Evolutionary conservation across 2,113 vertebrate species (phyloP).

Genomic region (Hippocampus barbouri): DNA sequence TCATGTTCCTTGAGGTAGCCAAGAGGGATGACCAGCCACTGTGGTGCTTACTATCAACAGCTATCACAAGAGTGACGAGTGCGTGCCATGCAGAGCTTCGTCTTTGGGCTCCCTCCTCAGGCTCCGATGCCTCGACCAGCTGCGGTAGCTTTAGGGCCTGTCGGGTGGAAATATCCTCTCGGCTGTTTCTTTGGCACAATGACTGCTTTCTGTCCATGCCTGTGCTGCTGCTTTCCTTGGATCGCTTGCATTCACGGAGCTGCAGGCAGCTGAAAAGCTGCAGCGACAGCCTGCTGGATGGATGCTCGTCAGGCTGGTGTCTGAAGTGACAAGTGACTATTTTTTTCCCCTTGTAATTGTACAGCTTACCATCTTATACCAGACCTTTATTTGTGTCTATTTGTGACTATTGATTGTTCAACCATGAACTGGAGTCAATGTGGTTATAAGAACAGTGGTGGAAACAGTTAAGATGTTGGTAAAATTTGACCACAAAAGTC

Average conservation of each 20-base stretch:
- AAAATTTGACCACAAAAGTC: too few relatives aligned
- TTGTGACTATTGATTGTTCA: background rate
- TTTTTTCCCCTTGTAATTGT: conserved; percentile 3
- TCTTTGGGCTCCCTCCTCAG: conserved; percentile 47
- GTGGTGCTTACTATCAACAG: background rate
- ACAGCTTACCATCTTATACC: background rate
- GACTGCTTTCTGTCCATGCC: conserved; percentile 67
- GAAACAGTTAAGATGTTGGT: too few relatives aligned
- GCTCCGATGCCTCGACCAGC: conserved; percentile 38
- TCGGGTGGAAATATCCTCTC: conserved; percentile 63
- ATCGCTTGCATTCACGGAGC: conserved; percentile 65
- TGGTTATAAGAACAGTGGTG: background rate
- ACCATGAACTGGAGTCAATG: background rate
- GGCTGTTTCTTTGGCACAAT: conserved; percentile 67
- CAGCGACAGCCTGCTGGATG: conserved; percentile 61
- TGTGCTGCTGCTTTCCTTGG: conserved; percentile 57
- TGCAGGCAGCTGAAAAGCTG: conserved; percentile 62
- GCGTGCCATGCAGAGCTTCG: conserved; percentile 43
- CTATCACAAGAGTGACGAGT: conserved; percentile 62
- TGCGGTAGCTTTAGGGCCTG: conserved; percentile 53
- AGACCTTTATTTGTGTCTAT: background rate
- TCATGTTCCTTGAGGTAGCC: too few relatives aligned
- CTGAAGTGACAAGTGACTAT: conserved; percentile 45
- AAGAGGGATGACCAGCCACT: background rate
- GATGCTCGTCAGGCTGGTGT: conserved; percentile 42